A percentile compares a stretch with the other conserved stretches of the same genome.
Evolutionary conservation across 2,113 vertebrate genomes (phyloP).

Genomic region (Ciconia boyciana): DNA sequence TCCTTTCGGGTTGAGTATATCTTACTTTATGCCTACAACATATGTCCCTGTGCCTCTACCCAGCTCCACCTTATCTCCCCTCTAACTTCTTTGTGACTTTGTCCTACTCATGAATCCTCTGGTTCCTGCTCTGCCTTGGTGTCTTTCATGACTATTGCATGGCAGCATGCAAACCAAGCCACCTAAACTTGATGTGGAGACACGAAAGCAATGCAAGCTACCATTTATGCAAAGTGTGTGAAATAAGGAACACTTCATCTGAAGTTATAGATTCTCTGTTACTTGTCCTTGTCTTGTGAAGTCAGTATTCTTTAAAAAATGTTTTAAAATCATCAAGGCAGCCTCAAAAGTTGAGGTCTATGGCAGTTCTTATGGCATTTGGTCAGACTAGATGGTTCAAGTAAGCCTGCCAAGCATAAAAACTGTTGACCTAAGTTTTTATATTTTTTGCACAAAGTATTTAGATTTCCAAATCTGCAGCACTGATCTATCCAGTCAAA

Average conservation of each 20-base stretch:
- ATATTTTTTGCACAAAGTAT: neutral
- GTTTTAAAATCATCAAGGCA: neutral
- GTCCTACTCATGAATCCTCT: neutral
- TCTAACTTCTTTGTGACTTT: neutral
- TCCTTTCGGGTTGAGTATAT: neutral
- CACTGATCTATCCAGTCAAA: neutral
- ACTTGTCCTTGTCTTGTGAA: neutral
- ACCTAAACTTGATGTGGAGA: neutral
- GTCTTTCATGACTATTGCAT: rapidly evolving
- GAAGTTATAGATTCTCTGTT: neutral
- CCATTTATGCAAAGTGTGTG: neutral
- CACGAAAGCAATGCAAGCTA: neutral
- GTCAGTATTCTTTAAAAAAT: neutral
- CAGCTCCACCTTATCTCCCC: neutral
- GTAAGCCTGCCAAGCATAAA: neutral
- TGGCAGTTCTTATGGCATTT: neutral
- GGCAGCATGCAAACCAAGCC: neutral
- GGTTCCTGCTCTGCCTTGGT: neutral
- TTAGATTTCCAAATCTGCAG: neutral
- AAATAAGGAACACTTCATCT: neutral
- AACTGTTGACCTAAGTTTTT: neutral
- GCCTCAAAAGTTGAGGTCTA: neutral
- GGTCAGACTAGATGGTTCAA: neutral
- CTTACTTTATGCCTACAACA: neutral
- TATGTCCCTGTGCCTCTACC: neutral